Evolutionary conservation across 2,113 vertebrate genomes (phyloP), one percentile per base, ranked within the genome.

Genomic region (Podarcis cretensis): DNA sequence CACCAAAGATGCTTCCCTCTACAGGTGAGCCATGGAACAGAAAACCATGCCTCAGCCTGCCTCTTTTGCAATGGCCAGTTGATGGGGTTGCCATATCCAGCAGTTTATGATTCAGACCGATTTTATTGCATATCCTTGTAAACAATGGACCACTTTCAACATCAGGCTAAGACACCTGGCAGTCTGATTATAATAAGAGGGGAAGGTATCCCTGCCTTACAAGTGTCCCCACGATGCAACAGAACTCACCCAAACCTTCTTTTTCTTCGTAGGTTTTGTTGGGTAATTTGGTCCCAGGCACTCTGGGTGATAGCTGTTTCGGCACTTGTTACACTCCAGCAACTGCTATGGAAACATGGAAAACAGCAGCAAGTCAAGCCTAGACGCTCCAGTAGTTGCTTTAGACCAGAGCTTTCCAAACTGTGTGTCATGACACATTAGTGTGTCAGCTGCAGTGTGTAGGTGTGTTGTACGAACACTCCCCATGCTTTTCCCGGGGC

Each of bases 231-330:
- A 20, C 18, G 30, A 35, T 74, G n/a, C 16, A 35, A 66, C 81
- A 80, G 20, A 48, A 80, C 97, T 94, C 97, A 99, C 99, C 99
- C 99, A 99, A 93, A 99, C 98, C 97, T 98, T 98, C 97, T 99
- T 99, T 95, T 99, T 99, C 98, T 99, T 99, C 54, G 98, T 99
- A 90, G 98, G 98, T 96, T 98, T 98, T 83, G 98, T 98, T 68
- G 99, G 99, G 97, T 99, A 99, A 96, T 99, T 99, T 92, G 99
- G 98, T 96, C 98, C 98, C 98, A 99, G 98, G 98, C 99, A 99
- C 98, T 99, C 99, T 3, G 99, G 98, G 98, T 99, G 99, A 97
- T 99, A 99, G 97, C 98, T 99, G 98, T 99, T 99, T 96, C 98
- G 98, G 98, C 99, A 99, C 98, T 99, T 99, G 95, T 98, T 98